phyloP scores from a whole-genome alignment of 2,888 invertebrate genomes.

The Drosophila anceps region DNA sequence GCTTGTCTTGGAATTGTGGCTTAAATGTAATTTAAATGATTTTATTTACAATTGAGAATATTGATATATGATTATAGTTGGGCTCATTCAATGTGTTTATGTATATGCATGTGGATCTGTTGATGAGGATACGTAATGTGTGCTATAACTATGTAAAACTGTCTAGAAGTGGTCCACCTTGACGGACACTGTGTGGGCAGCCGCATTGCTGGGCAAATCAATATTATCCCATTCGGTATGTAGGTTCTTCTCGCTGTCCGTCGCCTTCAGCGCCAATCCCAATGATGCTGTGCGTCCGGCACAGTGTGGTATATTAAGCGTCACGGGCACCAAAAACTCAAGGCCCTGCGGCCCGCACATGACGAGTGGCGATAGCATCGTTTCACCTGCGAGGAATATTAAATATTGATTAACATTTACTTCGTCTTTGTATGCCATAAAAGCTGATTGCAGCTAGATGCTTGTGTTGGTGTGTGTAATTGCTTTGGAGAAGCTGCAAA shows the following conservation, averaged over 20 bases:
- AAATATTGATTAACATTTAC: slow-evolving; percentile 14
- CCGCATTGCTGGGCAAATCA: slow-evolving; percentile 92
- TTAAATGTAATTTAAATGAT: slow-evolving; percentile 41
- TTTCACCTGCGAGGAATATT: slow-evolving; percentile 90
- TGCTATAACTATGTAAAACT: slow-evolving; percentile 40
- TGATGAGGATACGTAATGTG: slow-evolving; percentile 36
- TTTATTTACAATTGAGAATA: slow-evolving; percentile 61
- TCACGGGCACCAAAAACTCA: slow-evolving; percentile 94
- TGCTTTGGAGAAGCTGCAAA: slow-evolving; percentile 17
- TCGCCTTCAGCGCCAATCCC: slow-evolving; percentile 91
- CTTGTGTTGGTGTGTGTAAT: slow-evolving; percentile 39
- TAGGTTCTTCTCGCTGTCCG: slow-evolving; percentile 93
- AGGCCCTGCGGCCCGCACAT: slow-evolving; percentile 98
- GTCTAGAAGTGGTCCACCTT: slow-evolving; percentile 95
- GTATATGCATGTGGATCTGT: slow-evolving; percentile 13
- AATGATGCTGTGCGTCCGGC: slow-evolving; percentile 92
- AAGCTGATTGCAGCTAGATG: slow-evolving; percentile 25
- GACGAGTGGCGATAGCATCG: slow-evolving; percentile 96
- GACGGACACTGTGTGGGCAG: slow-evolving; percentile 94
- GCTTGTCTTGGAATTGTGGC: slow-evolving; percentile 59
- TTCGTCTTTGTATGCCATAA: not conserved
- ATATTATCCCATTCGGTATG: slow-evolving; percentile 95
- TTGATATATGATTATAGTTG: slow-evolving; percentile 29
- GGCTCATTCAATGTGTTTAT: slow-evolving; percentile 6
- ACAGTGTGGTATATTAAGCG: slow-evolving; percentile 95